Evolutionary conservation across 1,140 invertebrate species (phyloP), one percentile per base, ranked within the genome.

Genomic region (Tribolium madens): DNA sequence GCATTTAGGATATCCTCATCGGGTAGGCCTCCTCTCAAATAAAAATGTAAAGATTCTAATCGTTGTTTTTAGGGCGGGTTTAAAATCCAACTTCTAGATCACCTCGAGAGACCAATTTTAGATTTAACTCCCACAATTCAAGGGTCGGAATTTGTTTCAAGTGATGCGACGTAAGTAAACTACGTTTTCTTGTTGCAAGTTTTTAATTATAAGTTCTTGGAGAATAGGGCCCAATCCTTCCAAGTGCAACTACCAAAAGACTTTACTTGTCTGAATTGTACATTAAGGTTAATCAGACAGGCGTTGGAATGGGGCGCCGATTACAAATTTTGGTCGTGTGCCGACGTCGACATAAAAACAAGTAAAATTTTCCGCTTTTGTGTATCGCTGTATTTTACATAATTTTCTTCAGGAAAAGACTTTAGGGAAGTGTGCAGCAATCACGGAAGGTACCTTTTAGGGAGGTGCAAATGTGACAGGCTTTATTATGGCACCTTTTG

Each of bases 321-420:
- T 79, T 98, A 97, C 85, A 88, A 91, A 78, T 98, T 98, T 87
- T 97, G 95, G 95, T 97, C 95, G 0, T 99, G 97, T 83, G 94
- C 97, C 1, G 97, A 99, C 87, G 93, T 99, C 50, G 95, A 98
- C 83, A 95, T 98, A 78, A 90, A 89, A 69, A 82, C 85, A 70
- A 87, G 91, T 88, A 81, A 87, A 87, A 80, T 31, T 57, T n/a
- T 18, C 4, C n/a, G 18, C 3, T 60, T 18, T 15, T 3, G 17
- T 26, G 12, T 12, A 26, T 13, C 1, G 17, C 10, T 26, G 21
- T 69, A 47, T 75, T 71, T 73, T 79, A n/a, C 14, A 3, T 9
- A 33, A 72, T 77, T 79, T 68, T 57, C 82, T 84, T 53, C 82
- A 92, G 91, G 88, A 71, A 93, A 92, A 85, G 87, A 90, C 10